These are phyloP conservation scores for Paragorgia papillata DNA, from an alignment of 92 coral and sea anemone genomes.

Conservation along the genomic window DNA sequence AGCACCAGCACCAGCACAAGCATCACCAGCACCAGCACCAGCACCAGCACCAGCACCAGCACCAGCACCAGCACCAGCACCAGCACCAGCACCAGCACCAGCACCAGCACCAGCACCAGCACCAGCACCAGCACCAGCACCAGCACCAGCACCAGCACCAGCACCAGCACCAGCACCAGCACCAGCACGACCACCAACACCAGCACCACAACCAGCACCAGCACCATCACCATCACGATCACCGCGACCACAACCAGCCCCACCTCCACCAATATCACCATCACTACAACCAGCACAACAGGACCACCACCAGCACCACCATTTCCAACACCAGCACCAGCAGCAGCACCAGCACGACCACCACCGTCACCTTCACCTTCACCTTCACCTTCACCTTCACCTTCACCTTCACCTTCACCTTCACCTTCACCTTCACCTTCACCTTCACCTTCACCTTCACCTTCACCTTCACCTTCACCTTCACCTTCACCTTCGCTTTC, in stretches of 20 bases:
- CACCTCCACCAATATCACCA: neutral
- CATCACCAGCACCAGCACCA: neutral
- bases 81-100: neutral
- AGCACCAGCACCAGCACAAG: neutral
- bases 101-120: neutral
- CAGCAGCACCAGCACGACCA: too few relatives aligned
- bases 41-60: neutral
- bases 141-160: neutral
- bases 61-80: too few relatives aligned
- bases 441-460: too few relatives aligned
- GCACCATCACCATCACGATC: too few relatives aligned
- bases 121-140: neutral
- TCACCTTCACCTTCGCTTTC: neutral
- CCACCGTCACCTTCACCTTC: neutral
- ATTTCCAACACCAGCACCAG: too few relatives aligned
- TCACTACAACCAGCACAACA: neutral
- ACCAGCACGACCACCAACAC: neutral
- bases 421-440: too few relatives aligned
- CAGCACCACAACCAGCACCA: too few relatives aligned
- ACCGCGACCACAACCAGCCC: neutral
- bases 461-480: too few relatives aligned
- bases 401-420: too few relatives aligned
- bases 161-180: too few relatives aligned
- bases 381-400: neutral
- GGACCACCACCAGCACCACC: neutral